Evolutionary conservation across 2,888 invertebrate genomes (phyloP).

Genomic region (Stenotaenia linearis): DNA sequence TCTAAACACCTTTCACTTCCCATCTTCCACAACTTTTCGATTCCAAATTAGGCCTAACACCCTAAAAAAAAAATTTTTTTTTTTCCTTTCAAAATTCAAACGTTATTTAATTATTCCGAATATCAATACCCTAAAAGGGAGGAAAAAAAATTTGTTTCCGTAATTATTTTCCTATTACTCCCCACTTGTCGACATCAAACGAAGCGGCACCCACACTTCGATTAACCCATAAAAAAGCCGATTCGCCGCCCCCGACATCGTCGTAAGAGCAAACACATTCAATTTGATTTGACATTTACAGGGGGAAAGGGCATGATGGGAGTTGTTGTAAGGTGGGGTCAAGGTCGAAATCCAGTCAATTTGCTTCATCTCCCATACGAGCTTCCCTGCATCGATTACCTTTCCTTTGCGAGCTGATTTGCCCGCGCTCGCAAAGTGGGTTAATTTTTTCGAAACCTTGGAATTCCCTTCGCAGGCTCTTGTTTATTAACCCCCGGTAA

Average conservation of each 20-base stretch:
- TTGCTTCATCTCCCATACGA: neutral
- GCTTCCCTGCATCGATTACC: slow-evolving; percentile 1
- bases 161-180: neutral
- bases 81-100: neutral
- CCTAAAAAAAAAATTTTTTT: neutral
- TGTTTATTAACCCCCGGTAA: slow-evolving; percentile 16
- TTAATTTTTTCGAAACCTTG: slow-evolving; percentile 4
- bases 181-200: neutral
- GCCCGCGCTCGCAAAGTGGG: neutral
- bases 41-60: too few relatives aligned
- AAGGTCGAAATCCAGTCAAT: neutral
- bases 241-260: neutral
- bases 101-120: too few relatives aligned
- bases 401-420: neutral
- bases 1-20: neutral
- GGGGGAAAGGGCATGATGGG: neutral
- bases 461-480: neutral
- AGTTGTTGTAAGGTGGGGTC: neutral
- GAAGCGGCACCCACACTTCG: neutral
- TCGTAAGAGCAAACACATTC: neutral
- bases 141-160: neutral
- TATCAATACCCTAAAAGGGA: too few relatives aligned
- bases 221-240: neutral
- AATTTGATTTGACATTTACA: slow-evolving; percentile 14
- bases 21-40: neutral